These are phyloP conservation scores for Pheosia tremula DNA, from an alignment of 2,888 invertebrate genomes.

Conservation along the genomic window DNA sequence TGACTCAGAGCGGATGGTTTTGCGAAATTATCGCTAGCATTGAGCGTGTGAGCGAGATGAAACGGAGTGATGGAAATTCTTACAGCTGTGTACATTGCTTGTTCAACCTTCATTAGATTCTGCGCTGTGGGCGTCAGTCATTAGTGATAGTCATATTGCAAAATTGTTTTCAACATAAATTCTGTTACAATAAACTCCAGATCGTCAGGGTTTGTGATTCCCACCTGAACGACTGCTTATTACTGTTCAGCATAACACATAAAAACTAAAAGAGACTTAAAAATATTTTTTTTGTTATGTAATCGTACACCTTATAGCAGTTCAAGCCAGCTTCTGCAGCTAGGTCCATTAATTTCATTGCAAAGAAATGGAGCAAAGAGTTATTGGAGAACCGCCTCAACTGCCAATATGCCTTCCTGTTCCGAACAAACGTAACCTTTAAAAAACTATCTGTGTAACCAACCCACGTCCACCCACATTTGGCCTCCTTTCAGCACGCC, in stretches of 20 bases:
- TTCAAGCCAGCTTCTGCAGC: too few relatives aligned
- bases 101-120: neutral
- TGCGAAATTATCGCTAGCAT: conserved; percentile 20
- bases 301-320: too few relatives aligned
- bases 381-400: neutral
- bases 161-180: too few relatives aligned
- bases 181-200: too few relatives aligned
- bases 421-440: neutral
- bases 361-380: too few relatives aligned
- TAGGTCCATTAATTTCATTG: too few relatives aligned
- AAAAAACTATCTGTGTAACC: neutral
- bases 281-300: too few relatives aligned
- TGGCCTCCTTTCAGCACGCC: conserved; percentile 3
- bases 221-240: too few relatives aligned
- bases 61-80: neutral
- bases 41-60: conserved; percentile 1
- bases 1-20: conserved; percentile 25
- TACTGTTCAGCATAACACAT: too few relatives aligned
- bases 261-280: too few relatives aligned
- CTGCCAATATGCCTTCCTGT: neutral
- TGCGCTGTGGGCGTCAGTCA: neutral
- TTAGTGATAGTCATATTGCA: too few relatives aligned
- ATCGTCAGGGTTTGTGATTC: too few relatives aligned
- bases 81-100: conserved; percentile 23
- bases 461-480: neutral